Evolutionary conservation across 1,140 invertebrate genomes (phyloP), one percentile per base, ranked within the genome.

Genomic region (Drosophila pallidifrons): DNA sequence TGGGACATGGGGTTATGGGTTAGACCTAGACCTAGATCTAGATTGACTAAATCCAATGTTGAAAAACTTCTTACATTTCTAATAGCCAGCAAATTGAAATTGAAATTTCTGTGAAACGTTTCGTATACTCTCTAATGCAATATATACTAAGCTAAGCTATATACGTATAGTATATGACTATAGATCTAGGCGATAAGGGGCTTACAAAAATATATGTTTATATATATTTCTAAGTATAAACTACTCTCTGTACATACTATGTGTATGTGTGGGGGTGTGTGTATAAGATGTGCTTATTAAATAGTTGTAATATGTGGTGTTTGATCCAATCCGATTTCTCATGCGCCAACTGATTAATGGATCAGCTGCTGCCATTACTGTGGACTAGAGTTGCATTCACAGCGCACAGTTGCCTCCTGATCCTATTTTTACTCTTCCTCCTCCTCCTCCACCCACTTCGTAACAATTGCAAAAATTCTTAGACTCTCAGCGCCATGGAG

Each of bases 31-130:
- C 5, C 32, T 68, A 49, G 32, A 63, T 25, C 30, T 8, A 32
- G 58, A 66, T 60, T 32, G 38, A 65, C 68, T 66, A 47, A 61
- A 66, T 65, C 38, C 35, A 41, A 20, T 71, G 49, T 35, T 57
- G 28, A 38, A 55, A 66, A 66, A 61, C 3, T 66, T 55, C 69
- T 80, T 82, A 77, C 25, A 55, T 65, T 65, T 54, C 77, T 83
- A 88, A 75, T 88, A 89, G 85, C 81, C 85, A 81, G 75, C 69
- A 78, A 54, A 76, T 81, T 72, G 63, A 57, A 41, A 20, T 57
- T 20, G 54, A 25, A 76, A 83, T 89, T 88, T 88, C 85, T 88
- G 61, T 89, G 85, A 88, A 88, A 88, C 72, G 63, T 75, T 79
- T 89, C 85, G 85, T 88, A 88, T 88, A 89, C 85, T 78, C 85